These are phyloP conservation scores for Antechinus stuartii DNA, from an alignment of 2,113 vertebrate species.

Conservation along the genomic window DNA sequence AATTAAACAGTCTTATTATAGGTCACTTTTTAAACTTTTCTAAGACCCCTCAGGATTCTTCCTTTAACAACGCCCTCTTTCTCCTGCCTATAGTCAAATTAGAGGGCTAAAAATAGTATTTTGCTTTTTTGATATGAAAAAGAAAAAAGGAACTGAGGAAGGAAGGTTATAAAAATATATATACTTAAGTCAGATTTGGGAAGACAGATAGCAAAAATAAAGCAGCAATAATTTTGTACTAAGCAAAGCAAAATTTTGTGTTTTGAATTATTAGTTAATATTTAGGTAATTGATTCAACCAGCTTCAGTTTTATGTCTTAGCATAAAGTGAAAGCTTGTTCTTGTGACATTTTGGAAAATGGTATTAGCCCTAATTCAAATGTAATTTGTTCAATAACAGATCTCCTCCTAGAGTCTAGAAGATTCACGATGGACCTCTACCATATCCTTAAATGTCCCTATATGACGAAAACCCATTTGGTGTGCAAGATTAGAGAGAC, in stretches of 20 bases:
- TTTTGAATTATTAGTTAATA: neutral
- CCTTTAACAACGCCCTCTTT: neutral
- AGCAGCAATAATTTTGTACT: neutral
- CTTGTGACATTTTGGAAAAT: neutral
- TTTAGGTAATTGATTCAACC: neutral
- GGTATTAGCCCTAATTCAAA: neutral
- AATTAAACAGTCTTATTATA: conserved; percentile 9
- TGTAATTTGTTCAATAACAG: neutral
- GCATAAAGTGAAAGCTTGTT: neutral
- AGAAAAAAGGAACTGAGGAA: conserved; percentile 11
- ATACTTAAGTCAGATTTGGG: conserved; percentile 17
- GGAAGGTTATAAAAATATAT: conserved; percentile 7
- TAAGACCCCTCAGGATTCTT: conserved; percentile 7
- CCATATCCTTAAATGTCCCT: rapidly evolving
- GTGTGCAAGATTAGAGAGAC: neutral
- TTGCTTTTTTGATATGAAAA: conserved; percentile 35
- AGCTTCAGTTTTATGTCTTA: conserved; percentile 15
- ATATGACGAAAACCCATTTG: neutral
- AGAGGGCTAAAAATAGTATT: neutral
- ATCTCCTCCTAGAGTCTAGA: neutral
- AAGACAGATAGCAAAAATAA: neutral
- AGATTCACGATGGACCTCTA: neutral
- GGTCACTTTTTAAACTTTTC: neutral
- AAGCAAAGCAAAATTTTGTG: neutral
- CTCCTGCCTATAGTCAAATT: conserved; percentile 24